These are phyloP conservation scores for Plotosus lineatus DNA, from an alignment of 2,113 vertebrate genomes.

Conservation along the genomic window DNA sequence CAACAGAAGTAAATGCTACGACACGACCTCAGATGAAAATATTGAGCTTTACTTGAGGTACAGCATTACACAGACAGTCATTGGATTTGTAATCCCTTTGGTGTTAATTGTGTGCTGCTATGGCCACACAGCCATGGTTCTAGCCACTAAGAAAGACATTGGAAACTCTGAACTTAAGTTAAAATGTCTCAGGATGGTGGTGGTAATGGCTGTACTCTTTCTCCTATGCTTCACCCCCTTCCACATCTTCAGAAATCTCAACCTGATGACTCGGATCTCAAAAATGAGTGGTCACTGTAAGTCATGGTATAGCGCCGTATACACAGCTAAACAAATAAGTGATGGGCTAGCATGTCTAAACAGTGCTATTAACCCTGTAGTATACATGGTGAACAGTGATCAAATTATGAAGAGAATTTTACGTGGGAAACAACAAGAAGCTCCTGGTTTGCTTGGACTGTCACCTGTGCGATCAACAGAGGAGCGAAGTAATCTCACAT, in stretches of 20 bases:
- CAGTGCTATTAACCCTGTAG: slow-evolving; percentile 77
- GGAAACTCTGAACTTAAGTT: slow-evolving; percentile 61
- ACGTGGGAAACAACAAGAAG: not conserved
- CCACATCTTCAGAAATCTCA: slow-evolving; percentile 77
- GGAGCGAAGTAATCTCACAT: not conserved
- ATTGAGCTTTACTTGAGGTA: slow-evolving; percentile 67
- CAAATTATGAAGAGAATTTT: slow-evolving; percentile 15
- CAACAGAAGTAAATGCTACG: slow-evolving; percentile 47
- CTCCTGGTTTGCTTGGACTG: no score
- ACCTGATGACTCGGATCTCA: slow-evolving; percentile 68
- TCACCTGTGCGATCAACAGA: not conserved
- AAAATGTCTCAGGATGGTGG: slow-evolving; percentile 69
- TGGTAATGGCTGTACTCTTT: slow-evolving; percentile 76
- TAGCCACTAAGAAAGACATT: slow-evolving; percentile 59
- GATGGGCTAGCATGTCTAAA: slow-evolving; percentile 78
- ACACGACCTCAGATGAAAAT: slow-evolving; percentile 53
- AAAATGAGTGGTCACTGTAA: slow-evolving; percentile 48
- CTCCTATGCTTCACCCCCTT: slow-evolving; percentile 78
- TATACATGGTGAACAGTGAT: slow-evolving; percentile 68
- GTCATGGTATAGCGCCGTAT: slow-evolving; percentile 59
- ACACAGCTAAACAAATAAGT: slow-evolving; percentile 72
- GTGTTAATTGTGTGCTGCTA: slow-evolving; percentile 77
- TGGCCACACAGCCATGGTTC: slow-evolving; percentile 68
- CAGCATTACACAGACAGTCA: slow-evolving; percentile 63
- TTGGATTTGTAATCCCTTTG: slow-evolving; percentile 73